phyloP scores from a whole-genome alignment of 2,113 vertebrate species.

The Xyrauchen texanus region DNA sequence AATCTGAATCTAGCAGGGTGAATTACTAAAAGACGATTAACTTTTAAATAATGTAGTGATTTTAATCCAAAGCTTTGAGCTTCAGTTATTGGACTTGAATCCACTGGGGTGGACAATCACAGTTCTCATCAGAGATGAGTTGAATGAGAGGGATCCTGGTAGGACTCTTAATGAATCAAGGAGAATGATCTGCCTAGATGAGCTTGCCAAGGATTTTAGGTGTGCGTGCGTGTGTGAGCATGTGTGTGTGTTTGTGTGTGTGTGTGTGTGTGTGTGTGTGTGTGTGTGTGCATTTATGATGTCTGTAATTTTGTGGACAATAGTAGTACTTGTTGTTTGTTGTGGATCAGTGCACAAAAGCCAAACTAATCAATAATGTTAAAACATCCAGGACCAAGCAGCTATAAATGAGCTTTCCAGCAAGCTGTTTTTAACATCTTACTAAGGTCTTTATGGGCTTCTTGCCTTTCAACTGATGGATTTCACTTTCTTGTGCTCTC shows the following conservation, averaged over 20 bases:
- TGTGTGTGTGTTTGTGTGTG: too few relatives aligned
- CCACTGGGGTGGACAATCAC: slow-evolving; percentile 32
- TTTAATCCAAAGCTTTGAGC: slow-evolving; percentile 15
- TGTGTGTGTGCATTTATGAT: background rate
- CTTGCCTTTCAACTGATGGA: slow-evolving; percentile 57
- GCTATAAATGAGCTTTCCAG: slow-evolving; percentile 29
- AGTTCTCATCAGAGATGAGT: slow-evolving; percentile 34
- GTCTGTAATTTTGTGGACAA: background rate
- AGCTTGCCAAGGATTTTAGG: background rate
- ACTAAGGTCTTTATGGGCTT: slow-evolving; percentile 48
- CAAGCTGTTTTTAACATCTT: slow-evolving; percentile 46
- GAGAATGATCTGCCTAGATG: slow-evolving; percentile 17
- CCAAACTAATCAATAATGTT: slow-evolving; percentile 47
- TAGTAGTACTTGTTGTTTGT: slow-evolving; percentile 27
- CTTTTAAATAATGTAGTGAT: slow-evolving; percentile 22
- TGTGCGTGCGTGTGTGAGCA: background rate
- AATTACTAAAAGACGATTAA: slow-evolving; percentile 27
- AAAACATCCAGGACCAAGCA: slow-evolving; percentile 32
- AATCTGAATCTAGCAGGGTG: slow-evolving; percentile 9
- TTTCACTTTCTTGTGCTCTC: slow-evolving; percentile 14
- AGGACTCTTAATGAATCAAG: slow-evolving; percentile 38
- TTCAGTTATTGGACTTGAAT: slow-evolving; percentile 21
- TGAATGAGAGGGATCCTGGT: slow-evolving; percentile 38
- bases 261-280: background rate
- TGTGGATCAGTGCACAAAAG: slow-evolving; percentile 27